Evolutionary conservation across 2,797 vertebrate species (phyloP).

Genomic region (Chiloscyllium punctatum): DNA sequence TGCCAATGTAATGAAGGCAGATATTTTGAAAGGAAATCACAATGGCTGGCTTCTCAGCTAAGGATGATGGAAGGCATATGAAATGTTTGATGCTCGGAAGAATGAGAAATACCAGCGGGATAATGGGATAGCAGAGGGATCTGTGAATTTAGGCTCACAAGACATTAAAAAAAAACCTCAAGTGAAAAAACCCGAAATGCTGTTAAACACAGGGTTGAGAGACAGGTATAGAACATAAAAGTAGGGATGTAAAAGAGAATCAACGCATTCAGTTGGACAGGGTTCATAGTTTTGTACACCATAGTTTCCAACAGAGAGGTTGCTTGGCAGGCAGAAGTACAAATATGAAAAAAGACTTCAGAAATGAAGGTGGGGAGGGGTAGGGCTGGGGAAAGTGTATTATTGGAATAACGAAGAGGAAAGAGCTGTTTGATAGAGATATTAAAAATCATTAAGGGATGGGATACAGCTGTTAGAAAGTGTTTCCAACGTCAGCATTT

Average conservation of each 20-base stretch:
- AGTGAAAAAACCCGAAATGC: background rate
- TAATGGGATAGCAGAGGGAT: background rate
- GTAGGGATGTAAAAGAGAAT: background rate
- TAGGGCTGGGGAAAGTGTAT: background rate
- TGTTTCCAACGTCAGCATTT: background rate
- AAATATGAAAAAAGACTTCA: no score
- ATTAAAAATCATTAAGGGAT: background rate
- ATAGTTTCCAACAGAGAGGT: background rate
- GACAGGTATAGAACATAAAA: background rate
- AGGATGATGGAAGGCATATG: background rate
- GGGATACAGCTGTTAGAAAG: background rate
- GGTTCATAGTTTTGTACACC: background rate
- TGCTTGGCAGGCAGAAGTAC: background rate
- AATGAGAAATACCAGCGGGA: background rate
- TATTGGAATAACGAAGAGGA: background rate
- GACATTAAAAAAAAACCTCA: background rate
- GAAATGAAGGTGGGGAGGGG: background rate
- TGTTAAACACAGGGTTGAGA: background rate
- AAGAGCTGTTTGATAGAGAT: background rate
- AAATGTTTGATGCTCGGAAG: background rate
- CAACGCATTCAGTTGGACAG: background rate
- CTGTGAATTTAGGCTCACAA: background rate
- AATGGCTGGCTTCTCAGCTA: background rate
- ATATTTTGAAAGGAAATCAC: background rate
- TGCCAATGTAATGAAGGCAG: background rate